Base-by-base conservation (phyloP, 1,140 invertebrate genomes). In the Teleogryllus occipitalis region DNA sequence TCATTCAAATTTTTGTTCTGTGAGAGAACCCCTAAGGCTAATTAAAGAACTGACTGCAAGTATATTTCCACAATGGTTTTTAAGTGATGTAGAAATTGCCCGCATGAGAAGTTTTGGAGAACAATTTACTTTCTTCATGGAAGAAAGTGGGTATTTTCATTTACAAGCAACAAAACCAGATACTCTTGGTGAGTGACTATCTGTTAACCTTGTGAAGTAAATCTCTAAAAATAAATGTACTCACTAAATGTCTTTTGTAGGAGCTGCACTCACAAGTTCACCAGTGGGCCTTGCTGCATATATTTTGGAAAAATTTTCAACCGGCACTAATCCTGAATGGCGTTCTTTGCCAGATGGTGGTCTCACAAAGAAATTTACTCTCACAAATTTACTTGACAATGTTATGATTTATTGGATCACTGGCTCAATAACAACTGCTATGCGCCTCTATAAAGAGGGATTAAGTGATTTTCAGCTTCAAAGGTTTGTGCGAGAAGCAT, bases 101-200 rank as follows among this genome's bases (percentile, higher is more conserved):
- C 90, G 86, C 83, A 87, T 93, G 82, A 93, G 91, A 84, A 92
- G 93, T 0, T 54, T 93, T 8, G 84, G 83, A 0, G 81, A 89
- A 15, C 80, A 88, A 1, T 88, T 89, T 10, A 75, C 77, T 7
- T 79, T 79, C 76, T 5, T 94, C 0, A 14, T 95, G 0, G 87
- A 90, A 82, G 95, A 97, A 86, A 85, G 85, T 74, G 96, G 95
- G 12, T 97, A 97, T 83, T 83, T 94, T 39, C 84, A 88, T 81
- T 85, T 97, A 54, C 96, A 98, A 86, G 88, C 94, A 4, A 96
- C 94, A 0, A 97, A 97, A 85, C 96, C 96, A 10, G 96, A 98
- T 84, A 98, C 96, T 18, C 87, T 97, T 80, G 95, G 94, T 93
- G 87, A 84, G 85, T 83, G 27, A 39, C 27, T 39, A 39, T 2